These are phyloP conservation scores for Physocephala rufipes DNA, from an alignment of 2,888 invertebrate species.

Conservation along the genomic window DNA sequence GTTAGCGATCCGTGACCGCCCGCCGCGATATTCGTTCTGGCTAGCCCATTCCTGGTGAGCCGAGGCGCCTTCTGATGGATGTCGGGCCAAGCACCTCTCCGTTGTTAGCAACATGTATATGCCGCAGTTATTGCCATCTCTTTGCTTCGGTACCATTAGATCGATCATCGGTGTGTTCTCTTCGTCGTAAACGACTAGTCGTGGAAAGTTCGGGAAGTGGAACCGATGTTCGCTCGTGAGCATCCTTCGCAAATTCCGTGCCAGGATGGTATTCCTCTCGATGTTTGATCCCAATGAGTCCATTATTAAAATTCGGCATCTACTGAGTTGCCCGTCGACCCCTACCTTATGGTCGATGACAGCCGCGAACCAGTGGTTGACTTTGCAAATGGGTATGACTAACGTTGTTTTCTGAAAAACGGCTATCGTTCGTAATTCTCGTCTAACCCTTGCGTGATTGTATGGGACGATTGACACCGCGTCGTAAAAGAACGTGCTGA, in stretches of 20 bases:
- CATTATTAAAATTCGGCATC: neutral
- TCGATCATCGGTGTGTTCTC: too few relatives aligned
- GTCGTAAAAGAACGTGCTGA: too few relatives aligned
- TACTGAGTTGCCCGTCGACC: neutral
- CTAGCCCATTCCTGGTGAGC: neutral
- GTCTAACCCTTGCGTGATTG: too few relatives aligned
- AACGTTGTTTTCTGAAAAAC: neutral
- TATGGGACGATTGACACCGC: too few relatives aligned
- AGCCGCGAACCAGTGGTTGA: neutral
- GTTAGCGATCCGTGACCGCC: neutral
- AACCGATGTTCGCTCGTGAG: too few relatives aligned
- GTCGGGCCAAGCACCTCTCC: neutral
- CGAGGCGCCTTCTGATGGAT: neutral
- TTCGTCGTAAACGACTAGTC: too few relatives aligned
- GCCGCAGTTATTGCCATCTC: too few relatives aligned
- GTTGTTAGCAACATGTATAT: too few relatives aligned
- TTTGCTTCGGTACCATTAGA: too few relatives aligned
- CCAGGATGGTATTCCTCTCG: neutral
- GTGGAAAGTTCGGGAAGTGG: too few relatives aligned
- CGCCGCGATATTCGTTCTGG: neutral
- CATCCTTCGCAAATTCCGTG: too few relatives aligned
- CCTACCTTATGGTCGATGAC: neutral
- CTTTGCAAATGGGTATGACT: neutral
- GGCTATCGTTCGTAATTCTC: neutral
- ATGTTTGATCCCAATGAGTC: neutral